phyloP scores from a whole-genome alignment of 2,797 vertebrate genomes.

The Xenentodon cancila region DNA sequence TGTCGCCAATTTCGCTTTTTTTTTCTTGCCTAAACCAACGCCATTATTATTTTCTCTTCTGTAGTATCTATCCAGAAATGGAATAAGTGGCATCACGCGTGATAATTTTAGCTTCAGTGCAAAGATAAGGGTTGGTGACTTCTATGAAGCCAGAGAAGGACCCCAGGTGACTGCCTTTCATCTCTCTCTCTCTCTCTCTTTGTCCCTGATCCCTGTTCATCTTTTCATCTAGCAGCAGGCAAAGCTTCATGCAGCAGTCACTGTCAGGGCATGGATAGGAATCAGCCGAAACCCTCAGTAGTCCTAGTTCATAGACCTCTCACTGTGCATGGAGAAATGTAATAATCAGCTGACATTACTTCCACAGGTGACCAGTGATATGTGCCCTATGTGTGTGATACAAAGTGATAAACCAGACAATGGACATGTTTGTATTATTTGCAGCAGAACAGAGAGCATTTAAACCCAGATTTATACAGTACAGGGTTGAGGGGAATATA shows the following conservation, averaged over 20 bases:
- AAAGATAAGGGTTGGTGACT: conserved; percentile 99
- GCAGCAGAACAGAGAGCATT: no score
- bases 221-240: conserved; percentile 76
- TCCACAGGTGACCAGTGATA: conserved; percentile 81
- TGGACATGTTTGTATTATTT: not conserved
- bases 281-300: conserved; percentile 67
- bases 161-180: conserved; percentile 95
- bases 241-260: conserved; percentile 73
- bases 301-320: conserved; percentile 69
- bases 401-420: conserved; percentile 36
- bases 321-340: conserved; percentile 75
- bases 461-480: no score
- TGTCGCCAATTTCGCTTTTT: conserved; percentile 72
- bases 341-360: conserved; percentile 83
- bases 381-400: conserved; percentile 57
- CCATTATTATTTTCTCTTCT: conserved; percentile 91
- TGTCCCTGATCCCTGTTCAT: conserved; percentile 74
- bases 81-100: conserved; percentile 99
- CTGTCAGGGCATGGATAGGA: conserved; percentile 70
- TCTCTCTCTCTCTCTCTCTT: conserved; percentile 76
- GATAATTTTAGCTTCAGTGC: conserved; percentile 99
- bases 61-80: conserved; percentile 99
- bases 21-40: conserved; percentile 81
- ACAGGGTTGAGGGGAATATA: no score
- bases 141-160: conserved; percentile 99